Evolutionary conservation across 1,140 invertebrate species (phyloP).

Genomic region (Eupeodes corollae): DNA sequence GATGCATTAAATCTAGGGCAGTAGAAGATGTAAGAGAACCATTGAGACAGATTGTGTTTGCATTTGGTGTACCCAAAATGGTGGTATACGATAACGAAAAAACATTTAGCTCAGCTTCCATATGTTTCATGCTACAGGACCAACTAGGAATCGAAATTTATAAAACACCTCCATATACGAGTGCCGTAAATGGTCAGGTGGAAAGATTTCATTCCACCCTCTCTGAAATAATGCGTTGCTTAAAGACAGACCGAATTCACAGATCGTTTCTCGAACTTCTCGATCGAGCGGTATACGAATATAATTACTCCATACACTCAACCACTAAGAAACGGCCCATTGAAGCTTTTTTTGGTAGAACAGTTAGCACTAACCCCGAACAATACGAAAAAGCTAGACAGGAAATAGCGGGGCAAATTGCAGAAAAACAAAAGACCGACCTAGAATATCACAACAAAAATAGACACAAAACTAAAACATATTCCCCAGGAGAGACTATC

Average conservation of each 20-base stretch:
- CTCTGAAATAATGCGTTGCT: constrained; percentile 6
- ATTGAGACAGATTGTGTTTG: constrained; percentile 6
- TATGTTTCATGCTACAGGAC: constrained; percentile 8
- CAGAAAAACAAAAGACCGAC: no score
- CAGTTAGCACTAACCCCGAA: no score
- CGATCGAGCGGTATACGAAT: constrained; percentile 3
- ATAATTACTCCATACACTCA: constrained; percentile 4
- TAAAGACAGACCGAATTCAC: constrained; percentile 2
- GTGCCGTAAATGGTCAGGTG: constrained; percentile 2
- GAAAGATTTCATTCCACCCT: constrained; percentile 13
- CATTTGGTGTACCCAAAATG: constrained; percentile 7
- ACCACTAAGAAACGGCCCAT: neutral
- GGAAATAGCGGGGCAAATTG: no score
- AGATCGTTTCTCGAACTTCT: constrained; percentile 1
- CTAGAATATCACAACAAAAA: no score
- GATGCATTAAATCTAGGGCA: constrained; percentile 9
- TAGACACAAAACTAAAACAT: no score
- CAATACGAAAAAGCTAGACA: no score
- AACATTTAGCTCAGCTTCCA: constrained; percentile 6
- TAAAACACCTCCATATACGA: constrained; percentile 8
- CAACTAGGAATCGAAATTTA: constrained; percentile 6
- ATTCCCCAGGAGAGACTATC: no score
- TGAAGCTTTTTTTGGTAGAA: constrained; percentile 3
- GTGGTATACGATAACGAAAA: constrained; percentile 9
- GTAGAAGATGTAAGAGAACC: constrained; percentile 6